Percentiles rank a stretch among this genome's conserved stretches.
Conservation (phyloP, 2,888 invertebrate genomes). For the Embidobia sp. region DNA sequence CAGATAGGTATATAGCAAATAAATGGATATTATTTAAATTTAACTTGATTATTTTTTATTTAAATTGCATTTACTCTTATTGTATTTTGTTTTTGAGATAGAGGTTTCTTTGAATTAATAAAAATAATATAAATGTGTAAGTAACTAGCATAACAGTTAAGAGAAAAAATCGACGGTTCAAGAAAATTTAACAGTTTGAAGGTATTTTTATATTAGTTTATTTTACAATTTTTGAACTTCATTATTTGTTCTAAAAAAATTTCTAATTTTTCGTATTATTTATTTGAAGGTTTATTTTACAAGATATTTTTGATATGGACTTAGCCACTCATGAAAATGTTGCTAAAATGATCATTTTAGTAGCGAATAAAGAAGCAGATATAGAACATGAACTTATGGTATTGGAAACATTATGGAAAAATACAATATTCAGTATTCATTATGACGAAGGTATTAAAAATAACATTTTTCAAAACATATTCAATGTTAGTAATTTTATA, state of each 20-base stretch:
- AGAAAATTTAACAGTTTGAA: too few species aligned
- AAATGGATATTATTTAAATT: not conserved
- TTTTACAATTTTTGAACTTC: too few species aligned
- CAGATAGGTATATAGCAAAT: conserved; percentile 82
- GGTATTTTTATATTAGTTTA: too few species aligned
- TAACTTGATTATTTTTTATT: too few species aligned
- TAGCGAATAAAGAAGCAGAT: conserved; percentile 93
- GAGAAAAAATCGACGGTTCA: too few species aligned
- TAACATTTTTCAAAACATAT: too few species aligned
- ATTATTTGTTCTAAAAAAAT: not conserved
- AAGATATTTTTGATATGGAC: conserved; percentile 96
- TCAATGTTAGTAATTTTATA: not conserved
- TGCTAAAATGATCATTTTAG: conserved; percentile 91
- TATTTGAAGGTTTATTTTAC: conserved; percentile 88
- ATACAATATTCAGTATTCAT: conserved; percentile 86
- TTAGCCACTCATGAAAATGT: conserved; percentile 92
- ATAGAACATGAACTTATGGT: conserved; percentile 94
- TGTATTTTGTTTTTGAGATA: too few species aligned
- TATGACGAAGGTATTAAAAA: conserved; percentile 82
- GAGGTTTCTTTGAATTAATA: too few species aligned
- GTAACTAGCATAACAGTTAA: too few species aligned
- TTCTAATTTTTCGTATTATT: not conserved
- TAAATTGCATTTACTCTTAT: too few species aligned
- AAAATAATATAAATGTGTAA: too few species aligned
- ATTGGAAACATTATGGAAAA: conserved; percentile 89